phyloP scores from a whole-genome alignment of 2,113 vertebrate genomes.

The Nothobranchius kuhntae region DNA sequence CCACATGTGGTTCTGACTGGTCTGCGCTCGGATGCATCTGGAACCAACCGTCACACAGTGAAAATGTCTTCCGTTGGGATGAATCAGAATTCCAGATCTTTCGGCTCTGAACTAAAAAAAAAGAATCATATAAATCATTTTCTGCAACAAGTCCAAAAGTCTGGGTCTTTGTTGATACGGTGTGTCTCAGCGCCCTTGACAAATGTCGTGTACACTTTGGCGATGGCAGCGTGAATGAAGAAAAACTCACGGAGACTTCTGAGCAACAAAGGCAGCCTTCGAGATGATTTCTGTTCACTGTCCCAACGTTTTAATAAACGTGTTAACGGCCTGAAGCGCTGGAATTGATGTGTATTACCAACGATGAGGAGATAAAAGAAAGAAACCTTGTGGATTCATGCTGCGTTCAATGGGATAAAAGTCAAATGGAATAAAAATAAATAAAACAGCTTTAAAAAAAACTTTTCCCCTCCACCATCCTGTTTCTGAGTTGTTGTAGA shows the following conservation, averaged over 20 bases:
- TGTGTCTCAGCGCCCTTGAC: neutral
- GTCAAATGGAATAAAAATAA: neutral
- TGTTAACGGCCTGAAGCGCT: neutral
- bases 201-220: neutral
- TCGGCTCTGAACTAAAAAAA: neutral
- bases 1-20: too few relatives aligned
- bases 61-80: neutral
- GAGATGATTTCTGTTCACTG: neutral
- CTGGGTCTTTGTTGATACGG: neutral
- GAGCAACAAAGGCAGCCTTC: neutral
- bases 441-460: neutral
- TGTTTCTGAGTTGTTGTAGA: neutral
- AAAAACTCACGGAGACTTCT: neutral
- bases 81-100: neutral
- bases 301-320: too few relatives aligned
- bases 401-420: neutral
- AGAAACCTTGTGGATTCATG: neutral
- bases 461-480: neutral
- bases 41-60: neutral
- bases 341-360: neutral
- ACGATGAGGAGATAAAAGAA: neutral
- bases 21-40: neutral
- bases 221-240: neutral
- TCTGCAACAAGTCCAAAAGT: conserved; percentile 1
- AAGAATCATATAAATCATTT: neutral